A percentile compares a stretch with the other conserved stretches of the same genome.
Evolutionary conservation across 2,888 invertebrate genomes (phyloP).

Genomic region (Temnothorax unifasciatus): DNA sequence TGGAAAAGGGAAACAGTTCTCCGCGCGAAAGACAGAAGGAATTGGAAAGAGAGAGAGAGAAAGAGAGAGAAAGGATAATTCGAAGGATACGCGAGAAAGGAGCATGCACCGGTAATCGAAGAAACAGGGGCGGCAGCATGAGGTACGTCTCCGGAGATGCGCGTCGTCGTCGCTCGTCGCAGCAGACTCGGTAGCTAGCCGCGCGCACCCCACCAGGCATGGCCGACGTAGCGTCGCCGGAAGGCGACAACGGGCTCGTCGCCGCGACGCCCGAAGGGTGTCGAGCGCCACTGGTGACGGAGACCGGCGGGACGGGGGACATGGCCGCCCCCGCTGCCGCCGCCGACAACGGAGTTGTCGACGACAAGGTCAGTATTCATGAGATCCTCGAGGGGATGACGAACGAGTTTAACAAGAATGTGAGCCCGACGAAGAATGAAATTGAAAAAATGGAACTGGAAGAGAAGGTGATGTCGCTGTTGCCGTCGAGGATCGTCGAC

Average conservation of each 20-base stretch:
- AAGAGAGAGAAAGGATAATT: background rate
- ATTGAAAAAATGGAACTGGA: slow-evolving; percentile 61
- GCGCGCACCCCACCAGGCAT: background rate
- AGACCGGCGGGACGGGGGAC: slow-evolving; percentile 78
- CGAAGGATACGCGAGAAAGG: background rate
- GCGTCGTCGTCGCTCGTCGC: background rate
- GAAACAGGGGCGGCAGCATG: background rate
- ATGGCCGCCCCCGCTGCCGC: slow-evolving; percentile 68
- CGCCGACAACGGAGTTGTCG: slow-evolving; percentile 61
- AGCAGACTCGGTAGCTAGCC: background rate
- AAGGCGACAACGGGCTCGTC: slow-evolving; percentile 72
- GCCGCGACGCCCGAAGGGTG: slow-evolving; percentile 78
- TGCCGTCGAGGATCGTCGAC: slow-evolving; percentile 16
- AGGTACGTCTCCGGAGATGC: background rate
- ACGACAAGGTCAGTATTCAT: slow-evolving; percentile 83
- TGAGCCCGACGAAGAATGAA: slow-evolving; percentile 72
- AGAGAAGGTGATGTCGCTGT: slow-evolving; percentile 31
- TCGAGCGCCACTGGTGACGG: slow-evolving; percentile 67
- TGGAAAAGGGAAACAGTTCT: background rate
- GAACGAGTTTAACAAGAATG: slow-evolving; percentile 83
- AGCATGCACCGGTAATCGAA: background rate
- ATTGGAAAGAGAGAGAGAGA: background rate
- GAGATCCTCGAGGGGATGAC: slow-evolving; percentile 85
- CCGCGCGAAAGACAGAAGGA: background rate
- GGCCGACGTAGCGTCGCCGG: slow-evolving; percentile 74